These are phyloP conservation scores for Monochamus saltuarius DNA, from an alignment of 1,140 invertebrate species.

Conservation along the genomic window DNA sequence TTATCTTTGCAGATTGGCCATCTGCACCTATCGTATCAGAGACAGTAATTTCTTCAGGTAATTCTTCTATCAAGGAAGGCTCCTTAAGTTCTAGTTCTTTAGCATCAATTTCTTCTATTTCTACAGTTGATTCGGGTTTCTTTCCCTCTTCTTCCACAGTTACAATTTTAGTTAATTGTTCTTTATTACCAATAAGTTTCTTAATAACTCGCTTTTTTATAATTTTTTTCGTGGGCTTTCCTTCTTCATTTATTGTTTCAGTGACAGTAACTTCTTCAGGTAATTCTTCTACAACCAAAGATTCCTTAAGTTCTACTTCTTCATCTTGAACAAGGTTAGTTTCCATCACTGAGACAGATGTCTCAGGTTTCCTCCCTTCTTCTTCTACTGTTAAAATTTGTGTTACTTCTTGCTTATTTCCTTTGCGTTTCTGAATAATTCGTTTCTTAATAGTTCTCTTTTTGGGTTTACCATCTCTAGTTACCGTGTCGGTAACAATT, in stretches of 20 bases:
- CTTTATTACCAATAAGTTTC: constrained; percentile 43
- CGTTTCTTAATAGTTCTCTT: constrained; percentile 37
- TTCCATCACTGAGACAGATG: constrained; percentile 43
- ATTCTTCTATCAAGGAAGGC: constrained; percentile 39
- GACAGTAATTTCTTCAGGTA: constrained; percentile 45
- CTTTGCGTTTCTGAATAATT: constrained; percentile 43
- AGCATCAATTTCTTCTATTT: constrained; percentile 33
- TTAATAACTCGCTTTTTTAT: constrained; percentile 46
- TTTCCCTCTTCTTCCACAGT: constrained; percentile 47
- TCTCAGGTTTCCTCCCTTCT: constrained; percentile 44
- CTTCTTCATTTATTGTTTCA: constrained; percentile 51
- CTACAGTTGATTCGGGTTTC: constrained; percentile 44
- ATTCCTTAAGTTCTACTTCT: constrained; percentile 14
- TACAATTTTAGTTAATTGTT: constrained; percentile 46
- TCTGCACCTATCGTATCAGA: constrained; percentile 37
- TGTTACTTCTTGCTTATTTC: constrained; percentile 45
- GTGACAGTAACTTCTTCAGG: constrained; percentile 52
- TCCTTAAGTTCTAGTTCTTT: constrained; percentile 47
- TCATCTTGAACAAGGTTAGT: constrained; percentile 22
- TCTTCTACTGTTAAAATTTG: constrained; percentile 49
- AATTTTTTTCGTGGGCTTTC: constrained; percentile 41
- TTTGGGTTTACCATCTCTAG: constrained; percentile 42
- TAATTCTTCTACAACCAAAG: constrained; percentile 25
- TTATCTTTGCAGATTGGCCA: constrained; percentile 46
- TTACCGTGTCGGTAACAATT: constrained; percentile 44